phyloP scores from a whole-genome alignment of 1,140 invertebrate species.

The Acyrthosiphon pisum region DNA sequence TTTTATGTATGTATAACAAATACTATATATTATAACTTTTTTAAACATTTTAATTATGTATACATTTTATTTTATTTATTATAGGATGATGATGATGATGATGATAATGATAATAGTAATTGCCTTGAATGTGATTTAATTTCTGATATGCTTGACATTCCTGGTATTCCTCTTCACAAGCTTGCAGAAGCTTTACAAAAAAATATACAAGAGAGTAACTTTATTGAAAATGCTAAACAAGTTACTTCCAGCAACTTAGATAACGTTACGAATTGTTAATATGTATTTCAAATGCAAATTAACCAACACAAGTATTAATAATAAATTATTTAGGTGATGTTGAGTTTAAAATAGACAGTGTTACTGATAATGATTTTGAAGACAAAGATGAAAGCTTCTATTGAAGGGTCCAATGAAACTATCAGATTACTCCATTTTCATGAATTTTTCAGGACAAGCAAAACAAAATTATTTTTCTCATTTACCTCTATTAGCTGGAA shows the following conservation, averaged over 20 bases:
- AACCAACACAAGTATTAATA: background rate
- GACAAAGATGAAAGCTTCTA: conserved; percentile 23
- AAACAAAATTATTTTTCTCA: no score
- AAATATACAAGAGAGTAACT: background rate
- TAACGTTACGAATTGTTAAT: background rate
- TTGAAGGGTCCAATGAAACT: no score
- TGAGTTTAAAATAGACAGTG: conserved; percentile 37
- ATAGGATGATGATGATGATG: background rate
- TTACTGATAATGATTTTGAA: conserved; percentile 24
- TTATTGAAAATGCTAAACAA: background rate
- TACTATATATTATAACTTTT: background rate
- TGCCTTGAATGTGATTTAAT: background rate
- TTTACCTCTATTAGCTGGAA: no score
- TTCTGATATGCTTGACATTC: background rate
- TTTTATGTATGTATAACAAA: no score
- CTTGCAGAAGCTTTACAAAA: background rate
- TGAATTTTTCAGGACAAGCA: no score
- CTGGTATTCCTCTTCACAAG: background rate
- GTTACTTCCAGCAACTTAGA: conserved; percentile 19
- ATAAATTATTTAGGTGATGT: conserved; percentile 19
- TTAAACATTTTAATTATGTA: background rate
- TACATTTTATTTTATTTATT: background rate
- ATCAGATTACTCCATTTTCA: no score
- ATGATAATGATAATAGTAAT: background rate
- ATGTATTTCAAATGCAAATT: background rate